phyloP scores from a whole-genome alignment of 1,140 invertebrate genomes.

The Diploscapter pachys region DNA sequence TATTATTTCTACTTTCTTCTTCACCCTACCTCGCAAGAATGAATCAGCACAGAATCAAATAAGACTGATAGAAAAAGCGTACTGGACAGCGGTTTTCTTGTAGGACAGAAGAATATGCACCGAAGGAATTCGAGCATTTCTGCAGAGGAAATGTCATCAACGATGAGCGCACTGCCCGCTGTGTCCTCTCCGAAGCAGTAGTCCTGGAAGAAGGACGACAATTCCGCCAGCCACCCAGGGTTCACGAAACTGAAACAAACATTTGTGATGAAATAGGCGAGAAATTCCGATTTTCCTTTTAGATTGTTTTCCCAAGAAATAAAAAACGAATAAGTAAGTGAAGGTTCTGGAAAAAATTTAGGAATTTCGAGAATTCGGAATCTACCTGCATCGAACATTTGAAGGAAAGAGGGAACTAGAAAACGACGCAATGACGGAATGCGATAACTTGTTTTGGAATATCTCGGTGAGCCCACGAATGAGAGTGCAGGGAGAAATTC shows the following conservation, averaged over 20 bases:
- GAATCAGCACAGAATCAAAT: background rate
- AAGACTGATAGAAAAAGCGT: background rate
- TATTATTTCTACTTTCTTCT: background rate
- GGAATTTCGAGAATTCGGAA: background rate
- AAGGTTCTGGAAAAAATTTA: background rate
- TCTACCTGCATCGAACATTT: no score
- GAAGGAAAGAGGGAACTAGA: no score
- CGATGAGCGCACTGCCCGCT: background rate
- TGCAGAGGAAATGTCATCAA: conserved; percentile 21
- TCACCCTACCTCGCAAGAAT: no score
- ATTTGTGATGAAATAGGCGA: background rate
- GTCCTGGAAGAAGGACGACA: conserved; percentile 29
- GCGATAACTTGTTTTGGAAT: background rate
- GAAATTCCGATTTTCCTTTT: background rate
- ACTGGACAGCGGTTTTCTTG: conserved; percentile 29
- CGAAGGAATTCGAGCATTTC: conserved; percentile 34
- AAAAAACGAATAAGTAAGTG: background rate
- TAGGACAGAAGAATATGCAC: conserved; percentile 33
- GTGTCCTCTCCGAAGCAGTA: conserved; percentile 11
- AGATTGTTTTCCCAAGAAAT: background rate
- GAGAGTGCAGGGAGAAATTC: background rate
- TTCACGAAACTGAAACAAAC: conserved; percentile 27
- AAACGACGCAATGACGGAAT: no score
- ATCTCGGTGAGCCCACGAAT: background rate
- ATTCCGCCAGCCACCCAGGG: conserved; percentile 29